Conservation (phyloP, 2,888 invertebrate genomes). For the Pegoplata infirma region DNA sequence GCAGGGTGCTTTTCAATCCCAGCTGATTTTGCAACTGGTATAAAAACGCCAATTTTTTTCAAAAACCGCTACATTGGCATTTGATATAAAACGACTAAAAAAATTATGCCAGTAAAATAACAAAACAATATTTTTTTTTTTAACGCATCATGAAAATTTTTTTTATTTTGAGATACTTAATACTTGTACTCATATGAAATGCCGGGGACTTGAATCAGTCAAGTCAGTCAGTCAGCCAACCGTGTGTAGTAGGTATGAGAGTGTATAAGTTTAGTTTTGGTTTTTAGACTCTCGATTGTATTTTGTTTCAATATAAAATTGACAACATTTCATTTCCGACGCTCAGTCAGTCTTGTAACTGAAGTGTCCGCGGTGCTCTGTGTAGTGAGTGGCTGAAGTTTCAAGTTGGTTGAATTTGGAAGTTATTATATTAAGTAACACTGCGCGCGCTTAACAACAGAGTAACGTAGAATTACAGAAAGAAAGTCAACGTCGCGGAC, state of each 20-base stretch:
- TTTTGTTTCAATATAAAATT: conserved; percentile 68
- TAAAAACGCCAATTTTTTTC: neutral
- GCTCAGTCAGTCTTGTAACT: conserved; percentile 70
- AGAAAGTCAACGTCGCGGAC: conserved; percentile 41
- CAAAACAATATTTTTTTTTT: neutral
- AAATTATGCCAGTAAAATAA: neutral
- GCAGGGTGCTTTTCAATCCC: no score
- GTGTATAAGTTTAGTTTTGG: conserved; percentile 45
- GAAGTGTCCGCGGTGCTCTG: conserved; percentile 61
- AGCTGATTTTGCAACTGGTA: no score
- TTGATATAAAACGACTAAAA: neutral
- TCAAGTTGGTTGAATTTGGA: neutral
- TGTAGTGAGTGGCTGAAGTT: conserved; percentile 16
- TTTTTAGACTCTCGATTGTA: conserved; percentile 65
- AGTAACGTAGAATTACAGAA: conserved; percentile 12
- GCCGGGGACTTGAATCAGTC: conserved; percentile 43
- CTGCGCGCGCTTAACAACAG: neutral
- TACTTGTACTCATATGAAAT: conserved; percentile 13
- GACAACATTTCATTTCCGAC: conserved; percentile 70
- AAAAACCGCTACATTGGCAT: neutral
- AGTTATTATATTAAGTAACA: conserved; percentile 54
- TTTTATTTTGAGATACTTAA: neutral
- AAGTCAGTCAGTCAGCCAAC: neutral
- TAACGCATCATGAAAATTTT: conserved; percentile 26
- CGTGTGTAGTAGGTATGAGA: no score